These are phyloP conservation scores for Sebastes glaucus DNA, from an alignment of 2,797 vertebrate genomes.

Conservation along the genomic window DNA sequence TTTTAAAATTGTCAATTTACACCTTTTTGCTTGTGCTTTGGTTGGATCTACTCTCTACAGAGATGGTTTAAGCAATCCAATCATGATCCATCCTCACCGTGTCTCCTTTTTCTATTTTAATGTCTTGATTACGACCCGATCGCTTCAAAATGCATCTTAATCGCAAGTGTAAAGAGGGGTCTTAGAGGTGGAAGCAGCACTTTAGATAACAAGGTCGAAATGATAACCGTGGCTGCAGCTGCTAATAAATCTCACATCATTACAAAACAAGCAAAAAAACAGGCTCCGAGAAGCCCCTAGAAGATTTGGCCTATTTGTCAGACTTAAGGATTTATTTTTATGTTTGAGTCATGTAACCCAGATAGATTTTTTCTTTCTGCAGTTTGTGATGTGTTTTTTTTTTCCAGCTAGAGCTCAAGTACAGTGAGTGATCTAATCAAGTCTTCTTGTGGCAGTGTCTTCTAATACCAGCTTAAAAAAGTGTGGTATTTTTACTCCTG, in stretches of 20 bases:
- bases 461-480: slow-evolving; percentile 3
- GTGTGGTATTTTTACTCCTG: neutral
- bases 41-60: neutral
- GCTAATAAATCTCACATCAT: slow-evolving; percentile 31
- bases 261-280: slow-evolving; percentile 36
- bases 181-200: slow-evolving; percentile 25
- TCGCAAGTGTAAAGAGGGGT: slow-evolving; percentile 1
- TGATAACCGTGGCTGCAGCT: slow-evolving; percentile 35
- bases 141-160: slow-evolving; percentile 24
- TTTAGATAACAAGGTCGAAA: slow-evolving; percentile 42
- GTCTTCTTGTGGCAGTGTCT: slow-evolving; percentile 36
- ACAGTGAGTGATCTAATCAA: slow-evolving; percentile 50
- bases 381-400: slow-evolving; percentile 37
- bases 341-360: slow-evolving; percentile 60
- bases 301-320: slow-evolving; percentile 65
- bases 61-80: neutral
- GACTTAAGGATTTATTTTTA: slow-evolving; percentile 61
- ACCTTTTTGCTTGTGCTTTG: neutral
- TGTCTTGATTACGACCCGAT: slow-evolving; percentile 21
- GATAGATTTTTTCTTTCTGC: slow-evolving; percentile 33
- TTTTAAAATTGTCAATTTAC: slow-evolving; percentile 10
- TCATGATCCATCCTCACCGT: neutral
- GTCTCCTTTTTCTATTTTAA: neutral
- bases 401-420: slow-evolving; percentile 13
- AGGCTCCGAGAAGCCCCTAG: slow-evolving; percentile 38